A percentile compares a stretch with the other conserved stretches of the same genome.
Conservation (phyloP, 2,888 invertebrate species). For the Anorthoa munda region DNA sequence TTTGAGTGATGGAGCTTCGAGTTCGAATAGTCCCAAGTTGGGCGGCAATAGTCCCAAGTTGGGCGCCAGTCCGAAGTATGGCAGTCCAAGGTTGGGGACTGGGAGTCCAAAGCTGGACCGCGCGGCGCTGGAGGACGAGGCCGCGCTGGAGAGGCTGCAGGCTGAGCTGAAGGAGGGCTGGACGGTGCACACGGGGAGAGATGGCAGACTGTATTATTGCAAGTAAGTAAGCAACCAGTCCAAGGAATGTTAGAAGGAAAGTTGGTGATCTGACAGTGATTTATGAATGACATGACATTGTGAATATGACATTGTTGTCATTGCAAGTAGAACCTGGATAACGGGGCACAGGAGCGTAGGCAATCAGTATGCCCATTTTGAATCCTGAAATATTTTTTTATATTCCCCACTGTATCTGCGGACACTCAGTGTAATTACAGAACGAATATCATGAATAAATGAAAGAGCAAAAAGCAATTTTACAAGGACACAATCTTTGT, state of each 20-base stretch:
- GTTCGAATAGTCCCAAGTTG: slow-evolving; percentile 73
- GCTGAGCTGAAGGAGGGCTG: slow-evolving; percentile 93
- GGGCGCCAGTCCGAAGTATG: slow-evolving; percentile 85
- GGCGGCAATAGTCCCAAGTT: slow-evolving; percentile 75
- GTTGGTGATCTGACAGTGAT: no score
- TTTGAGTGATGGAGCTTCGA: slow-evolving; percentile 75
- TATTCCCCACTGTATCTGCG: slow-evolving; percentile 1
- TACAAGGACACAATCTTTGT: slow-evolving; percentile 21
- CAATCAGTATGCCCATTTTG: slow-evolving; percentile 14
- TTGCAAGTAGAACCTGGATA: no score
- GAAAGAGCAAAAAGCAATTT: slow-evolving; percentile 22
- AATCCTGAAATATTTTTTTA: slow-evolving; percentile 1
- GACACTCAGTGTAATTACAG: slow-evolving; percentile 11
- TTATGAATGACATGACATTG: no score
- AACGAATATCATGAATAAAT: slow-evolving; percentile 16
- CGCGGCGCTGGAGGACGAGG: slow-evolving; percentile 82
- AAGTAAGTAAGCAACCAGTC: slow-evolving; percentile 92
- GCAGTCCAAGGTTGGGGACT: slow-evolving; percentile 85
- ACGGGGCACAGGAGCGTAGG: no score
- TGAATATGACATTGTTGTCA: no score
- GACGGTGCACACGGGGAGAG: slow-evolving; percentile 95
- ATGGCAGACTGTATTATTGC: slow-evolving; percentile 97
- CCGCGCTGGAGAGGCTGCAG: slow-evolving; percentile 90
- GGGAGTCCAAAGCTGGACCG: slow-evolving; percentile 83
- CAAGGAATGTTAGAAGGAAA: no score